These are phyloP conservation scores for Microcebus tavaratra DNA, from an alignment of 2,113 vertebrate species.

Conservation along the genomic window DNA sequence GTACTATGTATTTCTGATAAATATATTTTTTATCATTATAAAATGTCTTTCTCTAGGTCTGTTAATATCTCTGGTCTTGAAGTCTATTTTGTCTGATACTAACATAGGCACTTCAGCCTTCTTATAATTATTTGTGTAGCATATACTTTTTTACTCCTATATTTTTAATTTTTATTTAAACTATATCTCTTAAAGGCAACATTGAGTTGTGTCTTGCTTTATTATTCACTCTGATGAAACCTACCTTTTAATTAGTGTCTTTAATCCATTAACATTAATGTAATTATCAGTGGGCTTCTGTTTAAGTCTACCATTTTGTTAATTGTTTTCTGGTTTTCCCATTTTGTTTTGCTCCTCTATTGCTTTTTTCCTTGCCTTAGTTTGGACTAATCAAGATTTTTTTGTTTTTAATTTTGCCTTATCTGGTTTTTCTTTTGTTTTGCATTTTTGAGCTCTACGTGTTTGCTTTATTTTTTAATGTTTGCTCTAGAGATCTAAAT, in stretches of 20 bases:
- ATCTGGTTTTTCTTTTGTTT: not conserved
- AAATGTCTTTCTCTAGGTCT: too few species aligned
- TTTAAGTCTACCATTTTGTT: not conserved
- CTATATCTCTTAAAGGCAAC: too few species aligned
- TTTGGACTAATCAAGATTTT: not conserved
- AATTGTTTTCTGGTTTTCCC: not conserved
- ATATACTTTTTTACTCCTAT: too few species aligned
- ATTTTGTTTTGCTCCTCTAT: not conserved
- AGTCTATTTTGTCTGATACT: too few species aligned
- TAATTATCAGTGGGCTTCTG: not conserved
- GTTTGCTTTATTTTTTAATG: not conserved
- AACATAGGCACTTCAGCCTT: too few species aligned
- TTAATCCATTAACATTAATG: not conserved
- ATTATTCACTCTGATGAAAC: too few species aligned
- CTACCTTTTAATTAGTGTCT: not conserved
- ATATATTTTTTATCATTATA: too few species aligned
- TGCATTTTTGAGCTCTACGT: not conserved
- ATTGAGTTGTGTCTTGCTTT: too few species aligned
- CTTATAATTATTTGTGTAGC: too few species aligned
- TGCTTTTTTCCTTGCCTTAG: not conserved
- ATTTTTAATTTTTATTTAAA: too few species aligned
- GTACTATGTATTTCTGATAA: not conserved
- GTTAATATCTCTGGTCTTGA: too few species aligned
- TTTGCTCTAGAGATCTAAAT: not conserved
- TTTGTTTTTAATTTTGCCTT: not conserved